Base-by-base conservation (phyloP, 2,113 vertebrate species). In the Madoqua kirkii region DNA sequence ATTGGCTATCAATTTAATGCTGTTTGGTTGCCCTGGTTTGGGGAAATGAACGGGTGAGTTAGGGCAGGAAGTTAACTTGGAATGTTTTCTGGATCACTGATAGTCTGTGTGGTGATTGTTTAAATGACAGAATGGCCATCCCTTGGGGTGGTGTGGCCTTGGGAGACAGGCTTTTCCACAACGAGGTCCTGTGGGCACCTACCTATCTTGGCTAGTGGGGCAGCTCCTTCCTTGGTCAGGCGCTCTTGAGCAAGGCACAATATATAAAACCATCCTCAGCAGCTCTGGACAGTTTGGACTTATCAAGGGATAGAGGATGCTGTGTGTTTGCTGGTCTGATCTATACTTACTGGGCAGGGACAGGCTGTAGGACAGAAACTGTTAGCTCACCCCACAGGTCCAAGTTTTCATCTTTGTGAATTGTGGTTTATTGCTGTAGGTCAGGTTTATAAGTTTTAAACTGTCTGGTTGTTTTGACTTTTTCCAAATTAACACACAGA, bases 41-140 rank as follows among this genome's bases (percentile, higher is more conserved):
- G 16, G 29, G 27, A 45, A 88, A 17, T 89, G 71, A 79, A 52
- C 33, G 31, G 40, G 12, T 81, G 23, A 48, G 52, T 87, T 85
- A 76, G 93, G 67, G 13, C 43, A 93, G 54, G 79, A 25, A 29
- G 25, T 91, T 95, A 92, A 93, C 59, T 29, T 92, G 84, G 55
- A 92, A 95, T 21, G 40, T 95, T 95, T 96, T 97, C 88, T 94
- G 71, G n/a, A 76, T 96, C 54, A 52, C 90, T 92, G 67, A 27
- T 97, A 54, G 17, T 17, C n/a, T 83, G 19, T 87, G 27, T 76
- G 10, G 57, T 87, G 33, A 88, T 64, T 93, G 29, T 87, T 36
- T 43, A 91, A n/a, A 45, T 62, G 60, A 59, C 21, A 43, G 25
- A 88, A 8, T 52, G 33, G 17, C 55, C n/a, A 82, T 54, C 45